phyloP scores from a whole-genome alignment of 2,888 invertebrate genomes.

The Keiferia lycopersicella region DNA sequence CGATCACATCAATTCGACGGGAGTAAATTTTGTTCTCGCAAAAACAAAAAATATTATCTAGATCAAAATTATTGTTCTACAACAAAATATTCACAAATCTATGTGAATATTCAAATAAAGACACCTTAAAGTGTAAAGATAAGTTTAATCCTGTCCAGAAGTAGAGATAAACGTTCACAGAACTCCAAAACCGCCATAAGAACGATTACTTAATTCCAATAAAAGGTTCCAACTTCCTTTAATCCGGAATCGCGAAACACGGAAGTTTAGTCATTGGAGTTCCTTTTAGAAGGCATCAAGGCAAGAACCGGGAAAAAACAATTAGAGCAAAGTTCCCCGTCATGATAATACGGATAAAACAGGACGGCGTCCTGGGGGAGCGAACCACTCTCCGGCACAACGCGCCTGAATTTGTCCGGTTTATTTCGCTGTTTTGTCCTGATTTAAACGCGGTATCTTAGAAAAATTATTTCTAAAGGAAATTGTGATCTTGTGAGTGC shows the following conservation, averaged over 20 bases:
- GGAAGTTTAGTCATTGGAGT: conserved; percentile 46
- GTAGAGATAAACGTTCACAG: conserved; percentile 6
- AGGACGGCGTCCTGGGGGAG: conserved; percentile 1
- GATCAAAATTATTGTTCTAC: too few species aligned
- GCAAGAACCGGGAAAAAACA: conserved; percentile 50
- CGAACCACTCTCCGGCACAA: conserved; percentile 23
- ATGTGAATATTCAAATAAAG: too few species aligned
- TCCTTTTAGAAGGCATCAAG: conserved; percentile 47
- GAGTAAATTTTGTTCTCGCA: too few species aligned
- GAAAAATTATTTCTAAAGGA: conserved; percentile 25
- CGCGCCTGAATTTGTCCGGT: conserved; percentile 41
- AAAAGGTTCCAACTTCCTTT: conserved; percentile 37
- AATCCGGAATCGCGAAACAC: conserved; percentile 45
- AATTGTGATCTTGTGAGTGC: conserved; percentile 26
- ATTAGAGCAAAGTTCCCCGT: conserved; percentile 48
- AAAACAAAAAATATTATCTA: too few species aligned
- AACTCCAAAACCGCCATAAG: conserved; percentile 34
- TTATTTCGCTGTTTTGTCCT: conserved; percentile 31
- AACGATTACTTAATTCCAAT: conserved; percentile 21
- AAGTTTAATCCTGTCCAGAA: background rate
- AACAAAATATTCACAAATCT: too few species aligned
- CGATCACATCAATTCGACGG: too few species aligned
- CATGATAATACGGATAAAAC: conserved; percentile 30
- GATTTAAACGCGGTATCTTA: conserved; percentile 27
- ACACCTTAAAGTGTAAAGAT: conserved; percentile 23